Conservation (phyloP, 2,797 vertebrate species). For the Silurus lanzhouensis region DNA sequence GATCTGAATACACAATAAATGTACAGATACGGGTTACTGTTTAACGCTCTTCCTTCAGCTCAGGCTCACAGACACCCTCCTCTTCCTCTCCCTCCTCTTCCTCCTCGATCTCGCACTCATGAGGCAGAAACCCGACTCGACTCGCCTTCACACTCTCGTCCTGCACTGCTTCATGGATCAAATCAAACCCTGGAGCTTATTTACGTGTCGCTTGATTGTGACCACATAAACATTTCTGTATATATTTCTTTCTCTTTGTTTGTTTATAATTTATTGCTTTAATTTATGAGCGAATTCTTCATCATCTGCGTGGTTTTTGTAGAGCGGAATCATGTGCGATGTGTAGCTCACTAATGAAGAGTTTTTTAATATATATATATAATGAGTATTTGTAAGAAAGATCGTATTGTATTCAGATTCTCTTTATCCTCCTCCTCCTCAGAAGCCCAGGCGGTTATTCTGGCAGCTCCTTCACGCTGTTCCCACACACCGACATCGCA, state of each 20-base stretch:
- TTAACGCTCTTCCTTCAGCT: constrained; percentile 15
- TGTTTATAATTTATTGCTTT: constrained; percentile 59
- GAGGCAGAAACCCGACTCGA: constrained; percentile 36
- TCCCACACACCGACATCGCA: constrained; percentile 23
- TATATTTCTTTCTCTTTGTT: constrained; percentile 37
- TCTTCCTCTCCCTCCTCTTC: background rate
- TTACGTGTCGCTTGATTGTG: constrained; percentile 10
- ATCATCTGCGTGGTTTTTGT: constrained; percentile 25
- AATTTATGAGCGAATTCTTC: constrained; percentile 53
- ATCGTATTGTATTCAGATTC: constrained; percentile 32
- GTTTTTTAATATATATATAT: constrained; percentile 20
- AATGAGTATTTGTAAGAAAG: constrained; percentile 42
- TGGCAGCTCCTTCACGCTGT: constrained; percentile 54
- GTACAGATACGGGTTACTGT: background rate
- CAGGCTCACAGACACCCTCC: constrained; percentile 28
- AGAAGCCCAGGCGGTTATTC: constrained; percentile 50
- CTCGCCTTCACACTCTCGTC: constrained; percentile 35
- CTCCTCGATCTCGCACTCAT: background rate
- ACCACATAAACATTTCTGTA: constrained; percentile 33
- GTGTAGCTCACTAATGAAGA: constrained; percentile 44
- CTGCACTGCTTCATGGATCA: constrained; percentile 32
- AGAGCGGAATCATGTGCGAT: constrained; percentile 24
- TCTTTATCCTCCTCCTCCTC: constrained; percentile 29
- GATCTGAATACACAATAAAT: background rate
- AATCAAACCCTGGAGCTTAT: constrained; percentile 34